A percentile compares a stretch with the other conserved stretches of the same genome.
Evolutionary conservation across 2,113 vertebrate species (phyloP).

Genomic region (Osmerus eperlanus): DNA sequence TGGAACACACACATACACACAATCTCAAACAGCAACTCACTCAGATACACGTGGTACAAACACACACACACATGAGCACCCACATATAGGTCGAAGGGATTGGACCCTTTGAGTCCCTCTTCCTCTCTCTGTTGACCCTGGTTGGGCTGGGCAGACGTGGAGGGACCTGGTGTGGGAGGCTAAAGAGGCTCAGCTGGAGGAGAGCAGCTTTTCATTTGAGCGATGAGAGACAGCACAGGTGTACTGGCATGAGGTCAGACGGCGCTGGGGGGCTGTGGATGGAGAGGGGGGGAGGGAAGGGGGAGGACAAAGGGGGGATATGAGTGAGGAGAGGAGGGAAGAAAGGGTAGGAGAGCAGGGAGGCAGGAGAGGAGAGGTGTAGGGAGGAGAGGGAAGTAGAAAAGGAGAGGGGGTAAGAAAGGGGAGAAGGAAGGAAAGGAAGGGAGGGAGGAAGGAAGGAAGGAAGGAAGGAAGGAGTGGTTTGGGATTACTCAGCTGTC

Average conservation of each 20-base stretch:
- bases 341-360: not conserved
- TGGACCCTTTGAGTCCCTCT: no score
- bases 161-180: slow-evolving; percentile 2
- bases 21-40: no score
- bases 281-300: not conserved
- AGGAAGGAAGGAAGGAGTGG: not conserved
- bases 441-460: not conserved
- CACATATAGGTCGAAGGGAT: no score
- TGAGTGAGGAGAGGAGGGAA: not conserved
- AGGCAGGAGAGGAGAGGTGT: not conserved
- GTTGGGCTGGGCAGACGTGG: not conserved
- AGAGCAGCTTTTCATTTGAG: slow-evolving; percentile 41
- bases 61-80: no score
- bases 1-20: no score
- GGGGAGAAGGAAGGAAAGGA: not conserved
- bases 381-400: not conserved
- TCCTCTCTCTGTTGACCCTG: no score
- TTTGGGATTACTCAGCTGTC: slow-evolving; percentile 12
- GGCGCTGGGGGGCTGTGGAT: not conserved
- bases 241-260: slow-evolving; percentile 26
- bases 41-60: no score
- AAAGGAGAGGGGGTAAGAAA: not conserved
- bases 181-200: slow-evolving; percentile 27
- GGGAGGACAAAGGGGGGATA: not conserved
- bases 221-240: slow-evolving; percentile 59